Evolutionary conservation across 30 jellyfish, hydroid and myxozoan species (phyloP), one percentile per base, ranked within the genome.

Genomic region (Aurelia coerulea): DNA sequence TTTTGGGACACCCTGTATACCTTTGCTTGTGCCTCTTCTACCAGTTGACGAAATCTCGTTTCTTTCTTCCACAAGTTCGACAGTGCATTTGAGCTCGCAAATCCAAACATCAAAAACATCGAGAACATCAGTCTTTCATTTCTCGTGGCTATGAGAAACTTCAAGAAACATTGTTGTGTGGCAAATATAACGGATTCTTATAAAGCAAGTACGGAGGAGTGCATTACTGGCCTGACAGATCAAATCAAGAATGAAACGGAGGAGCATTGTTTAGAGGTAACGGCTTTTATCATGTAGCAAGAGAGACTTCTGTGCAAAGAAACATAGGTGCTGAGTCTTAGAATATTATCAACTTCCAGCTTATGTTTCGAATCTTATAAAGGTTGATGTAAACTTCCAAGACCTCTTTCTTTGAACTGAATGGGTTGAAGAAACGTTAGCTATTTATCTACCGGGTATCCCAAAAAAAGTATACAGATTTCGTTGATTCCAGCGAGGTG

Each of bases 161-260:
- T 93, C 83, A 87, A 88, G 87, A 88, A 79, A 77, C 46, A 95
- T 12, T 95, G 99, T 69, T 83, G 97, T 70, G 79, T 85, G 11
- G 84, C 97, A 39, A 97, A 97, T 0, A 76, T 95, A 63, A 95
- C 97, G 2, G 97, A 95, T 59, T 69, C 90, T 35, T 62, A 75
- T 41, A 93, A 83, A 67, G 91, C 96, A n/a, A 93, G 97, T 33
- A 93, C 92, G 2, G 98, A 93, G 68, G 96, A 93, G 42, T 93
- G 98, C 67, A 84, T 93, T 49, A 87, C 97, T 6, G 87, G 92
- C 15, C 80, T 93, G 73, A 81, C 86, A 51, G 98, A 93, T 58
- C 85, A 65, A 37, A 65, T 93, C 71, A 76, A 78, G 64, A 78
- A 73, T 32, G 98, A 86, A 31, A 60, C 76, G 33, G 91, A 83